Evolutionary conservation across 2,797 vertebrate species (phyloP).

Genomic region (Gallinago stenura): DNA sequence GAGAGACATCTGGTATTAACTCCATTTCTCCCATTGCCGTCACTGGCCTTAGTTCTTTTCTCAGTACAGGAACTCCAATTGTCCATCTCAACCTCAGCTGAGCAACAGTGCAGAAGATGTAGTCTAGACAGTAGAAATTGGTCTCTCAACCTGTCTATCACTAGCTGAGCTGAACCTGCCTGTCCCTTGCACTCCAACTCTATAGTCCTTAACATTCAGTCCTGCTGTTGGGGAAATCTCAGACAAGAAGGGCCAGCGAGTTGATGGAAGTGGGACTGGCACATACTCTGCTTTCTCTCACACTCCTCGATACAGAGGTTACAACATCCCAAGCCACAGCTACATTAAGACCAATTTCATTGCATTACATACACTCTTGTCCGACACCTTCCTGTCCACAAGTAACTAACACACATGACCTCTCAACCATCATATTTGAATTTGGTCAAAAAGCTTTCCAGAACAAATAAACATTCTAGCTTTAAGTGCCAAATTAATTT

Average conservation of each 20-base stretch:
- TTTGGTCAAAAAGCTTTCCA: not conserved
- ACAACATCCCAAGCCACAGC: not conserved
- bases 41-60: not conserved
- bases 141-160: not conserved
- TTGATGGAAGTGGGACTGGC: not conserved
- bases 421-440: not conserved
- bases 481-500: not conserved
- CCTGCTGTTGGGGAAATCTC: not conserved
- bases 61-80: not conserved
- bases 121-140: not conserved
- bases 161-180: not conserved
- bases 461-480: not conserved
- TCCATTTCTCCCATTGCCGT: not conserved
- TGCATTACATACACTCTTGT: not conserved
- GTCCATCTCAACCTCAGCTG: not conserved
- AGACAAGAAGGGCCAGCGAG: not conserved
- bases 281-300: not conserved
- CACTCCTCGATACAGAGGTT: not conserved
- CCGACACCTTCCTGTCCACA: not conserved
- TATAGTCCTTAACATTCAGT: not conserved
- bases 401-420: not conserved
- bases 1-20: not conserved
- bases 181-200: not conserved
- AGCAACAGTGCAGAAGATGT: rapidly evolving
- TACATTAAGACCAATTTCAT: not conserved